Base-by-base conservation (phyloP, 2,113 vertebrate genomes). In the Pipa parva region DNA sequence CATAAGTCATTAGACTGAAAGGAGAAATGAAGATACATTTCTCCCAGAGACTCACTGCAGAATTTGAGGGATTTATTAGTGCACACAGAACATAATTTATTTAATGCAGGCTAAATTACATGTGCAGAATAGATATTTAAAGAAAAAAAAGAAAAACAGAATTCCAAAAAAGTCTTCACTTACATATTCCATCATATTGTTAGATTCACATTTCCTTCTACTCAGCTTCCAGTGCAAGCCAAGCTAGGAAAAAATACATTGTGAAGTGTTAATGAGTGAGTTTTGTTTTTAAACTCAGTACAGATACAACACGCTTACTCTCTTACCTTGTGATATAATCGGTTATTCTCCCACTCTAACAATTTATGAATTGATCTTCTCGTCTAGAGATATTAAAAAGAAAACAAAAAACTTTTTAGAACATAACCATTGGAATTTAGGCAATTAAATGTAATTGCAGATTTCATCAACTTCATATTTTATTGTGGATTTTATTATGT, bases 141-240 rank as follows among this genome's bases (percentile, higher is more conserved):
- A 42, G 17, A 17, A 42, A n/a, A n/a, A n/a, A n/a, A n/a, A n/a
- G n/a, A n/a, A n/a, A n/a, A n/a, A n/a, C n/a, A n/a, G n/a, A n/a
- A n/a, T n/a, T n/a, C n/a, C n/a, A n/a, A n/a, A n/a, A n/a, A n/a
- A n/a, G n/a, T n/a, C n/a, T n/a, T n/a, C n/a, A 92, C 90, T 92
- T 81, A 92, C 90, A 77, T 91, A 92, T 77, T 99, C 96, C 94
- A 98, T 95, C 96, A 99, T 98, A 81, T 98, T 99, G 87, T 89
- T 99, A 87, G 90, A 93, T 88, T 99, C 96, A 62, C 96, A 99
- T 95, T 99, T 99, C 90, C 95, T 92, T 89, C 93, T 95, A 71
- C 93, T 97, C 85, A 99, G 87, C 77, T 98, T 97, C 96, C 96
- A 99, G 88, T 99, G 95, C 85, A 99, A 92, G 72, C 95, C 95